Percentiles rank a stretch among this genome's conserved stretches.
Evolutionary conservation across 2,888 invertebrate species (phyloP).

Genomic region (Pardosa pseudoannulata): DNA sequence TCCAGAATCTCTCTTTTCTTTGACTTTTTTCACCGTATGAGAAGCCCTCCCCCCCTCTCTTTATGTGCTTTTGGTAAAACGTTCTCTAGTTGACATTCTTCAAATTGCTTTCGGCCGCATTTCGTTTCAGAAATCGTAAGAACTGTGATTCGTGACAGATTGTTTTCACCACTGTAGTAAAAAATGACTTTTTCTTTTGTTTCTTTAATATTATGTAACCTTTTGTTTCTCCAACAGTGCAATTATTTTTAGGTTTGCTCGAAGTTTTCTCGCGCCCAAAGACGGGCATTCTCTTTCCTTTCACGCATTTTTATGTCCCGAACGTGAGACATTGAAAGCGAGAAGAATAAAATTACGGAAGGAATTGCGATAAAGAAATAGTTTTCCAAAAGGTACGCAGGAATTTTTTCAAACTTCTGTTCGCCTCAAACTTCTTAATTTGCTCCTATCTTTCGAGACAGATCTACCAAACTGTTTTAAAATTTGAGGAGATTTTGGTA

Average conservation of each 20-base stretch:
- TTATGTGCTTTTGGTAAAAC: conserved; percentile 32
- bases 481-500: too few species aligned
- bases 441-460: too few species aligned
- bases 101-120: conserved; percentile 62
- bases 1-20: conserved; percentile 19
- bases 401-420: background rate
- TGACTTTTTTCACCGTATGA: conserved; percentile 11
- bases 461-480: too few species aligned
- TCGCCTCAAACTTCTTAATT: too few species aligned
- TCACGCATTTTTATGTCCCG: conserved; percentile 57
- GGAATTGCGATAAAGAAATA: conserved; percentile 28
- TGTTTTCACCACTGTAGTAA: conserved; percentile 37
- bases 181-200: conserved; percentile 10
- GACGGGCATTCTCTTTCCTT: conserved; percentile 20
- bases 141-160: conserved; percentile 48
- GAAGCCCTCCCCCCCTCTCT: conserved; percentile 19
- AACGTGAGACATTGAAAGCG: conserved; percentile 22
- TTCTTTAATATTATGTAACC: conserved; percentile 57
- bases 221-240: conserved; percentile 39
- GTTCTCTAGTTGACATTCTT: conserved; percentile 64
- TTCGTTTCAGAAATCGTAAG: conserved; percentile 59
- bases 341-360: conserved; percentile 23
- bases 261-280: conserved; percentile 27
- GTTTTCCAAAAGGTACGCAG: conserved; percentile 3
- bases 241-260: conserved; percentile 65